Base-by-base conservation (phyloP, 2,797 vertebrate genomes). In the Etheostoma perlongum region DNA sequence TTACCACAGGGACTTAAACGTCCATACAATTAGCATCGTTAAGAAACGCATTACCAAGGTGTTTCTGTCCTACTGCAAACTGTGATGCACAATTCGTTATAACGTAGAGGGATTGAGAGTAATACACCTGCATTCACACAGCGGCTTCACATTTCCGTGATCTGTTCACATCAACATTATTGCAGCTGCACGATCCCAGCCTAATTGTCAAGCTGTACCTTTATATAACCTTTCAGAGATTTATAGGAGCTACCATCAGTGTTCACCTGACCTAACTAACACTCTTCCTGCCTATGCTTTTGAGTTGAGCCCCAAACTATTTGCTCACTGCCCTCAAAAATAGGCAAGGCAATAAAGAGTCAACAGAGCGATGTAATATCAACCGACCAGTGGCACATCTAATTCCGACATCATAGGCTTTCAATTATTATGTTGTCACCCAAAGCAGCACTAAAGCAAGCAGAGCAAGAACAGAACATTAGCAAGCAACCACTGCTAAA, bases 251-350 rank as follows among this genome's bases (percentile, higher is more conserved):
- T 77, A 72, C 80, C 63, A 78, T 83, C 75, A 66, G 71, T 58
- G 57, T 73, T 86, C 77, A 82, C 82, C 85, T 89, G 87, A 86
- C 87, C 89, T 55, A 81, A 88, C 86, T 84, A 88, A 90, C 88
- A 84, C 46, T 85, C 75, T 73, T 78, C 74, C 79, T 79, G 63
- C 72, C 76, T 67, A 59, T 74, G 47, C 67, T 80, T 84, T 85
- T 79, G 67, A 82, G 84, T 79, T 62, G 33, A 81, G 76, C 83
- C 74, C 75, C 71, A 85, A 87, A 88, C 83, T 78, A 85, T 93
- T 92, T 87, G 88, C 81, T 77, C 84, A 79, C 88, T 91, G 92
- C 91, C 92, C 91, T 91, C 91, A 88, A 92, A 92, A 91, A 92
- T 92, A 91, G 91, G n/a, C 23, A 23, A 67, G 67, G 78, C 77